Conservation (phyloP, 37 sponge, comb jelly and placozoan genomes). For the Mnemiopsis leidyi region DNA sequence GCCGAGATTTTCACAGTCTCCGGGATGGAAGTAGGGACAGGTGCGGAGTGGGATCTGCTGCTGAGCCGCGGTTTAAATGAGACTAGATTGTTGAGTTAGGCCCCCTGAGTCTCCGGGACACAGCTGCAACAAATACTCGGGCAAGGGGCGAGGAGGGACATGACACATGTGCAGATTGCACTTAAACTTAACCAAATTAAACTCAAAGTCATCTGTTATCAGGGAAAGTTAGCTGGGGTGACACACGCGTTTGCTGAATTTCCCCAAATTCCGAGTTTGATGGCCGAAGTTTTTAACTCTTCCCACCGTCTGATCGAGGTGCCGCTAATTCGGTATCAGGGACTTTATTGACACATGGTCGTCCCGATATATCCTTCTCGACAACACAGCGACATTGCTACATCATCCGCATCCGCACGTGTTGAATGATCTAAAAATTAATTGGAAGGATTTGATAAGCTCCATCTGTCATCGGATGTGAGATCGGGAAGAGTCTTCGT, state of each 20-base stretch:
- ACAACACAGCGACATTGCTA: neutral
- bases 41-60: neutral
- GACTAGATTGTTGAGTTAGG: neutral
- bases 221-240: neutral
- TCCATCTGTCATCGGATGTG: slow-evolving; percentile 59
- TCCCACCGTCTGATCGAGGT: neutral
- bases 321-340: neutral
- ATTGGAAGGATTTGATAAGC: slow-evolving; percentile 56
- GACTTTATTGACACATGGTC: neutral
- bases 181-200: neutral
- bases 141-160: neutral
- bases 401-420: neutral
- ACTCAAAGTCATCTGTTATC: neutral
- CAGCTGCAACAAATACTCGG: neutral
- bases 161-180: neutral
- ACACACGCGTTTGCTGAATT: neutral
- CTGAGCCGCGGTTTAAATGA: neutral
- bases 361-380: neutral
- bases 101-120: neutral
- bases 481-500: slow-evolving; percentile 6
- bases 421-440: slow-evolving; percentile 43
- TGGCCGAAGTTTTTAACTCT: neutral
- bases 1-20: neutral
- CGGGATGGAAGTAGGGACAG: neutral
- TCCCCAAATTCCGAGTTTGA: neutral